phyloP scores from a whole-genome alignment of 1,140 invertebrate species.

The Magallana ariakensis region DNA sequence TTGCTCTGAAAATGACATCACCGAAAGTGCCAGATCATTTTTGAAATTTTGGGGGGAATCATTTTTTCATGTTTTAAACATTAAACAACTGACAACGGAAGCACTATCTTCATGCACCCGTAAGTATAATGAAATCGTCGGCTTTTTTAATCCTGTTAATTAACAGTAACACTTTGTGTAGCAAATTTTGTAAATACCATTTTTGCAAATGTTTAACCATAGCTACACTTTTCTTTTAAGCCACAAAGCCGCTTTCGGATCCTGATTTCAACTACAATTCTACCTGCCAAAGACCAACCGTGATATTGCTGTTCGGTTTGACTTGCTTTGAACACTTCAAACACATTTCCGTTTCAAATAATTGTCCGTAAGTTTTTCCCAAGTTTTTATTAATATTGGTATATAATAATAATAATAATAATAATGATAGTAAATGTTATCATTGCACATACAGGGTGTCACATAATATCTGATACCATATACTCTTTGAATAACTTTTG shows the following conservation, averaged over 20 bases:
- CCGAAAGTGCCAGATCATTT: background rate
- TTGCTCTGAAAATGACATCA: background rate
- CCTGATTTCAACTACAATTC: background rate
- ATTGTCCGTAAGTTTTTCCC: background rate
- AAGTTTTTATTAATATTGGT: background rate
- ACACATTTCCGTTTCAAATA: background rate
- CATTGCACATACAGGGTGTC: too few species aligned
- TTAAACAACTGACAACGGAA: background rate
- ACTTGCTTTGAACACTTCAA: background rate
- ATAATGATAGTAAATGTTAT: too few species aligned
- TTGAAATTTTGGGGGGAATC: background rate
- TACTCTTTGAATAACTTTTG: too few species aligned
- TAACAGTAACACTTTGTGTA: too few species aligned
- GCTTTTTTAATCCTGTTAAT: too few species aligned
- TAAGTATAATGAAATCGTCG: background rate
- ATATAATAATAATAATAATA: too few species aligned
- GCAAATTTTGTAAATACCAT: too few species aligned
- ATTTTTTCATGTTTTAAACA: background rate
- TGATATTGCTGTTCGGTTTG: background rate
- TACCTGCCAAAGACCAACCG: background rate
- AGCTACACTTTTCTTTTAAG: background rate
- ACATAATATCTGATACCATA: too few species aligned
- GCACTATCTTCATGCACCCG: background rate
- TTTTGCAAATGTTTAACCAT: background rate
- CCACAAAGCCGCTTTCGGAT: constrained; percentile 8